Conservation (phyloP, 2,113 vertebrate genomes). For the Pseudonaja textilis region DNA sequence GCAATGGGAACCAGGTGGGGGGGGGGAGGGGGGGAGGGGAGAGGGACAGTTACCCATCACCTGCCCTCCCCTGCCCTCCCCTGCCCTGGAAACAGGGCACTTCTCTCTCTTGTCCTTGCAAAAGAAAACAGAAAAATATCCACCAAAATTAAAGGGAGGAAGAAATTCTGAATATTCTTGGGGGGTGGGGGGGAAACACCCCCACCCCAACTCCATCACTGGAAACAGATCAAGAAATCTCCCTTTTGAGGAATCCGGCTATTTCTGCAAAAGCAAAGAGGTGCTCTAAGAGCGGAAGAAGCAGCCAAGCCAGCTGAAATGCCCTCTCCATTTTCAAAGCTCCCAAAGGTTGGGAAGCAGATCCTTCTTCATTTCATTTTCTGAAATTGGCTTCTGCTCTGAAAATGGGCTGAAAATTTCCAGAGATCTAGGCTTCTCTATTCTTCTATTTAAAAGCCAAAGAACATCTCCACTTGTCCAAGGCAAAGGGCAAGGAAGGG, state of each 20-base stretch:
- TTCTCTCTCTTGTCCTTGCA: not conserved
- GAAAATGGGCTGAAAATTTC: not conserved
- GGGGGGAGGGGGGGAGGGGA: too few relatives aligned
- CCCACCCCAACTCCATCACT: not conserved
- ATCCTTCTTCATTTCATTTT: not conserved
- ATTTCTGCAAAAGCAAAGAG: not conserved
- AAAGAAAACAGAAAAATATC: not conserved
- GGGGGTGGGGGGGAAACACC: too few relatives aligned
- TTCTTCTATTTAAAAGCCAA: not conserved
- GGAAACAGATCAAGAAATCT: not conserved
- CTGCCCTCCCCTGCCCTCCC: not conserved
- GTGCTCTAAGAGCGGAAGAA: not conserved
- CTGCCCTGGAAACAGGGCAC: not conserved
- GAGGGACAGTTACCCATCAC: conserved; percentile 26
- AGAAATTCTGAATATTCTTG: not conserved
- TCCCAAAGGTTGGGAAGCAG: too few relatives aligned
- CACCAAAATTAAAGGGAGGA: not conserved
- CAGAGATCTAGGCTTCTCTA: not conserved
- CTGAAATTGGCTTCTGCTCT: too few relatives aligned
- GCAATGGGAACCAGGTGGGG: conserved; percentile 28
- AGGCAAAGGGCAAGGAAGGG: not conserved
- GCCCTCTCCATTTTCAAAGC: not conserved
- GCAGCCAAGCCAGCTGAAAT: not conserved
- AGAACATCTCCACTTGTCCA: not conserved
- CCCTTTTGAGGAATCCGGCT: not conserved